Evolutionary conservation across 2,113 vertebrate genomes (phyloP).

Genomic region (Ranitomeya variabilis): DNA sequence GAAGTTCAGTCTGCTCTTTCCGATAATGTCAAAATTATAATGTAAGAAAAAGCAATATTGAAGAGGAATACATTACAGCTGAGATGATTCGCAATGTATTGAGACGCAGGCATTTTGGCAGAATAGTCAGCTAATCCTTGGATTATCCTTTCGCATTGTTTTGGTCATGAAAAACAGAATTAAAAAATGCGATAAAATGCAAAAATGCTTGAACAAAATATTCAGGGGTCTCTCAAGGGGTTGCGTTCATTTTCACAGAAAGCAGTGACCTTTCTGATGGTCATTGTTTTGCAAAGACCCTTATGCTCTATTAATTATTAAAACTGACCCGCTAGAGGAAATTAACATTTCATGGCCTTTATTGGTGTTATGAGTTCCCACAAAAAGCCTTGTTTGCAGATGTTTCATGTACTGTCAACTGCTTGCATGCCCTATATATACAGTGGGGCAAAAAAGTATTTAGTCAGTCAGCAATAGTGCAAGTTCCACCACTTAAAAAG

Average conservation of each 20-base stretch:
- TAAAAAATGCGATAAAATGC: not conserved
- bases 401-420: too few relatives aligned
- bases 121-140: slow-evolving; percentile 16
- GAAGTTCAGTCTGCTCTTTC: slow-evolving; percentile 34
- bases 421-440: too few relatives aligned
- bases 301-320: too few relatives aligned
- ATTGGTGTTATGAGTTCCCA: too few relatives aligned
- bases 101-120: slow-evolving; percentile 8
- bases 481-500: too few relatives aligned
- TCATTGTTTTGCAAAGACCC: too few relatives aligned
- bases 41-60: not conserved
- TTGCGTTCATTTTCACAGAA: not conserved
- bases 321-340: too few relatives aligned
- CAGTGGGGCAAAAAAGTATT: too few relatives aligned
- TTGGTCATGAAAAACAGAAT: not conserved
- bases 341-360: too few relatives aligned
- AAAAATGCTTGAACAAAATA: not conserved
- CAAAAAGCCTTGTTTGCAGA: too few relatives aligned
- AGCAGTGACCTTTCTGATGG: too few relatives aligned
- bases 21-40: slow-evolving; percentile 43
- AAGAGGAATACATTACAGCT: slow-evolving; percentile 2
- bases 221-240: not conserved
- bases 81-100: slow-evolving; percentile 3
- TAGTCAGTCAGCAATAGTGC: too few relatives aligned
- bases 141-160: slow-evolving; percentile 27